Base-by-base conservation (phyloP, 2,888 invertebrate species). In the Sisyra terminalis region DNA sequence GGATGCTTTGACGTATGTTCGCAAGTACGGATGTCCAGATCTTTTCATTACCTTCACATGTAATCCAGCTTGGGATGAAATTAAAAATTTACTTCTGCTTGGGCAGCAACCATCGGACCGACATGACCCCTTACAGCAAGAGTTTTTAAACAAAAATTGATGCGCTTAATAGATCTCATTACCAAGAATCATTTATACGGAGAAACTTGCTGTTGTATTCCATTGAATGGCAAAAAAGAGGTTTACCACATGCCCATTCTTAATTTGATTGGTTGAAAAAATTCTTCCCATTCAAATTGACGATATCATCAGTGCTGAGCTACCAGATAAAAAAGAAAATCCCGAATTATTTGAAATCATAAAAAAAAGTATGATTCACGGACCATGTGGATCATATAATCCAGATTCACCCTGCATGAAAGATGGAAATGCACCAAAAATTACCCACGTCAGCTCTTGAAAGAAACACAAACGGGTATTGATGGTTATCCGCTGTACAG, bases 361-460 rank as follows among this genome's bases (percentile, higher is more conserved):
- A 32, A 55, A 46, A 5, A 56, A 49, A 46, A 50, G 57, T 43
- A 65, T 63, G 57, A 51, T 57, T 39, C 61, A 64, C 54, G 61
- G 61, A 29, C 61, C 63, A 42, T 61, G 62, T 50, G 61, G 60
- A 44, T 44, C 40, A 36, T 41, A 55, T n/a, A 60, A 60, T 49
- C 46, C 39, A 17, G 44, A 45, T 44, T 55, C 53, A 32, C 58
- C 59, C 9, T 65, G 64, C 52, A 64, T 61, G 58, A 46, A 44
- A 30, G 53, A 59, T 47, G 56, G 55, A 39, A 55, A 44, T 59
- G 58, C 46, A 47, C 51, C 8, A 56, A 58, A 45, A 24, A 43
- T 10, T 52, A 35, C 42, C 50, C 51, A 40, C 30, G 16, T 13
- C 14, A 40, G 9, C 31, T 31, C 30, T 6, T 31, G 38, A 18